phyloP scores from a whole-genome alignment of 2,113 vertebrate species.

The Oncorhynchus kisutch region DNA sequence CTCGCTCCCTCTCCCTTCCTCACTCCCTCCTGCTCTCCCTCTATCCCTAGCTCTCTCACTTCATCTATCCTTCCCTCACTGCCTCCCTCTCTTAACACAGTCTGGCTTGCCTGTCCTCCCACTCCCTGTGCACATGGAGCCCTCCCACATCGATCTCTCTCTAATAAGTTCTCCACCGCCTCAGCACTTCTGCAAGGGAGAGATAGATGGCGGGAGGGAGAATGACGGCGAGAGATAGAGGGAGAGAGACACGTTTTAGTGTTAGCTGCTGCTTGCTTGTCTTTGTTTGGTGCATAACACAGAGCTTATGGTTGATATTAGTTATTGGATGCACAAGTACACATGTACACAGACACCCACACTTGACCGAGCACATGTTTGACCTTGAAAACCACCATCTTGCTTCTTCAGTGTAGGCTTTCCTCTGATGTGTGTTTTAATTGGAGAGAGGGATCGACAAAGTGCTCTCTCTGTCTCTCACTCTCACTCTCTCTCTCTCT shows the following conservation, averaged over 20 bases:
- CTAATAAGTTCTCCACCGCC: constrained; percentile 32
- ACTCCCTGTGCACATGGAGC: constrained; percentile 14
- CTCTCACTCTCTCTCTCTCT: not conserved
- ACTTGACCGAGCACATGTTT: not conserved
- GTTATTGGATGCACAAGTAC: not conserved
- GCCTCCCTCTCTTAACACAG: constrained; percentile 6
- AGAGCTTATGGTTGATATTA: not conserved
- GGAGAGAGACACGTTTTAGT: not conserved
- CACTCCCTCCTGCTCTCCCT: not conserved
- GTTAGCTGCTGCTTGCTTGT: not conserved
- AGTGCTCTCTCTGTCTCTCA: not conserved
- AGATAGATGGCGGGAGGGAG: not conserved
- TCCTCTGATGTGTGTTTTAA: not conserved
- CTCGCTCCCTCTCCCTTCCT: not conserved
- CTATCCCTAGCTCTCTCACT: not conserved
- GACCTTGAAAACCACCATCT: not conserved
- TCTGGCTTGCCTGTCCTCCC: not conserved
- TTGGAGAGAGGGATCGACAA: not conserved
- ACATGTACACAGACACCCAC: not conserved
- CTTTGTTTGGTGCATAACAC: not conserved
- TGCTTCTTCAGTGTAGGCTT: not conserved
- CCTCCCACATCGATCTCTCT: constrained; percentile 37
- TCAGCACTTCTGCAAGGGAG: constrained; percentile 21
- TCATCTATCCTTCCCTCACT: constrained; percentile 1
- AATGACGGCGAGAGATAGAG: not conserved